A percentile compares a stretch with the other conserved stretches of the same genome.
Evolutionary conservation across 2,113 vertebrate species (phyloP).

Genomic region (Noctilio leporinus): DNA sequence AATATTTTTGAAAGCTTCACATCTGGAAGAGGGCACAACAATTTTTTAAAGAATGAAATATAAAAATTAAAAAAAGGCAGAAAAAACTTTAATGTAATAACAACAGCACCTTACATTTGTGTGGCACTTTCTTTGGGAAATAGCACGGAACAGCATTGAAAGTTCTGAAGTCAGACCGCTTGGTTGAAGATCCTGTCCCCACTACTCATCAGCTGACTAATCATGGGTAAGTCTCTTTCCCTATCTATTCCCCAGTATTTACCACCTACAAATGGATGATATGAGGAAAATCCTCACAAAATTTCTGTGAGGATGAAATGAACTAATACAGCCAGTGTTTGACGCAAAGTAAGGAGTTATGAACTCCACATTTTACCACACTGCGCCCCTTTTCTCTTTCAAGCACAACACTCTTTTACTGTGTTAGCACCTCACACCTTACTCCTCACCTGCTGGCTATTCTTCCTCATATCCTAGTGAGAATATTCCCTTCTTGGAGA

Average conservation of each 20-base stretch:
- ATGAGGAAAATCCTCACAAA: background rate
- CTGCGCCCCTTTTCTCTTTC: background rate
- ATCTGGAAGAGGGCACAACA: background rate
- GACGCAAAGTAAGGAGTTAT: background rate
- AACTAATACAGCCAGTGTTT: background rate
- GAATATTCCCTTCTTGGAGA: background rate
- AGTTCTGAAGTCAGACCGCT: background rate
- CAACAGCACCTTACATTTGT: background rate
- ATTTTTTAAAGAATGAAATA: background rate
- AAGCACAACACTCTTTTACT: background rate
- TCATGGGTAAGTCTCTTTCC: background rate
- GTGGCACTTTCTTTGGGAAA: background rate
- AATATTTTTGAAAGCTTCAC: background rate
- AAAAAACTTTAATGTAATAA: background rate
- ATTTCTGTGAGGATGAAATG: background rate
- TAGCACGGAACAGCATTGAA: background rate
- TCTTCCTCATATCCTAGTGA: background rate
- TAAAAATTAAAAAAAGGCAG: background rate
- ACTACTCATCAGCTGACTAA: background rate
- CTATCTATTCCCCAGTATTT: background rate
- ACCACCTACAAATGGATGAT: background rate
- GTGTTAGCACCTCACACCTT: too few relatives aligned
- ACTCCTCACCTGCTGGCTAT: background rate
- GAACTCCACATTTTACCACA: background rate
- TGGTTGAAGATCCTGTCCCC: background rate